Conservation (phyloP, 1,140 invertebrate genomes). For the Arion vulgaris region DNA sequence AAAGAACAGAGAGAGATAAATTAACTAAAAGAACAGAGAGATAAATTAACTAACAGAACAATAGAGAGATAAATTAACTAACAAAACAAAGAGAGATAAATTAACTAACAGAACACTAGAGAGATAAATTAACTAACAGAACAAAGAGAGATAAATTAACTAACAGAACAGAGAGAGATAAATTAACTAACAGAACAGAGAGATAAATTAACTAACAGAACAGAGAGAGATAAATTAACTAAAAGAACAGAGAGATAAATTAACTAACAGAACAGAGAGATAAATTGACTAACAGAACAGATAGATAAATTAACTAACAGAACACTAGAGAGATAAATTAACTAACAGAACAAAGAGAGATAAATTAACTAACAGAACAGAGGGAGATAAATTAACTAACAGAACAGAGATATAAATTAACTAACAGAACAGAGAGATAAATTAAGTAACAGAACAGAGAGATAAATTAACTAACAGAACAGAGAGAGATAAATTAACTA, state of each 20-base stretch:
- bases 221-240: not conserved
- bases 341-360: not conserved
- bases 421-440: not conserved
- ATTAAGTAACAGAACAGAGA: not conserved
- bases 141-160: too few relatives aligned
- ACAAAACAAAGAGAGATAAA: too few relatives aligned
- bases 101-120: too few relatives aligned
- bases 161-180: too few relatives aligned
- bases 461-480: not conserved
- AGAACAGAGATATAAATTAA: not conserved
- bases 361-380: not conserved
- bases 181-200: too few relatives aligned
- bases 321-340: not conserved
- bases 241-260: not conserved
- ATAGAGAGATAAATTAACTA: too few relatives aligned
- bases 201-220: not conserved
- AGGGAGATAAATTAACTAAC: not conserved
- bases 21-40: too few relatives aligned
- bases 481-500: not conserved
- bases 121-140: too few relatives aligned
- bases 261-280: not conserved
- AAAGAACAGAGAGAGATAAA: not conserved
- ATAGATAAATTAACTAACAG: too few relatives aligned
- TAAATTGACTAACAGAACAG: too few relatives aligned
- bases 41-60: too few relatives aligned